These are phyloP conservation scores for Bombus difficillimus DNA, from an alignment of 1,140 invertebrate species.

Conservation along the genomic window DNA sequence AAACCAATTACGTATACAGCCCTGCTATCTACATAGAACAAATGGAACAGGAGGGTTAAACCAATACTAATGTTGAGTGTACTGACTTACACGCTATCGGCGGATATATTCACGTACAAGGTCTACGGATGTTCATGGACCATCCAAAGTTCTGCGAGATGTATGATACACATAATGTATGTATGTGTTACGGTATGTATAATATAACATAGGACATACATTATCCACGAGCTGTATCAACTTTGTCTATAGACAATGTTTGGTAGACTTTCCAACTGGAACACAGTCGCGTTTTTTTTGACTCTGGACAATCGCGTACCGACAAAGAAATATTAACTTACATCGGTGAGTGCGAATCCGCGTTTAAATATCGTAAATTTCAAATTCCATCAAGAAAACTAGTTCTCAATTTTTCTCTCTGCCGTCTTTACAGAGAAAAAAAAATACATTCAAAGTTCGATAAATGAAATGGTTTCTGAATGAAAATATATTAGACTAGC, in stretches of 20 bases:
- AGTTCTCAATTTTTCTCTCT: neutral
- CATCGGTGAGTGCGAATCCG: neutral
- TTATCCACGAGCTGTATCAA: neutral
- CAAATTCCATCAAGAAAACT: neutral
- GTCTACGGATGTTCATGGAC: neutral
- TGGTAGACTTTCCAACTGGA: neutral
- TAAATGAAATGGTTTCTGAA: neutral
- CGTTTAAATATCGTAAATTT: neutral
- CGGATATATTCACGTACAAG: neutral
- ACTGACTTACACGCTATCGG: neutral
- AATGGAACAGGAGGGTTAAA: neutral
- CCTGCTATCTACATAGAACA: neutral
- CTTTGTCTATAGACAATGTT: neutral
- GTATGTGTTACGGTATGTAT: neutral
- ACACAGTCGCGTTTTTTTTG: too few relatives aligned
- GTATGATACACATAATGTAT: neutral
- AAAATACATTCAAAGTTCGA: neutral
- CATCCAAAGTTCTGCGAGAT: neutral
- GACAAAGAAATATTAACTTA: neutral
- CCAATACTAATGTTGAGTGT: neutral
- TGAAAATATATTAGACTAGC: neutral
- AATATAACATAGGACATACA: neutral
- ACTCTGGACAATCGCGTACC: too few relatives aligned
- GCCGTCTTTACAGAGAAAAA: neutral
- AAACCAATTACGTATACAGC: neutral